Evolutionary conservation across 2,113 vertebrate genomes (phyloP).

Genomic region (Fulmarus glacialis): DNA sequence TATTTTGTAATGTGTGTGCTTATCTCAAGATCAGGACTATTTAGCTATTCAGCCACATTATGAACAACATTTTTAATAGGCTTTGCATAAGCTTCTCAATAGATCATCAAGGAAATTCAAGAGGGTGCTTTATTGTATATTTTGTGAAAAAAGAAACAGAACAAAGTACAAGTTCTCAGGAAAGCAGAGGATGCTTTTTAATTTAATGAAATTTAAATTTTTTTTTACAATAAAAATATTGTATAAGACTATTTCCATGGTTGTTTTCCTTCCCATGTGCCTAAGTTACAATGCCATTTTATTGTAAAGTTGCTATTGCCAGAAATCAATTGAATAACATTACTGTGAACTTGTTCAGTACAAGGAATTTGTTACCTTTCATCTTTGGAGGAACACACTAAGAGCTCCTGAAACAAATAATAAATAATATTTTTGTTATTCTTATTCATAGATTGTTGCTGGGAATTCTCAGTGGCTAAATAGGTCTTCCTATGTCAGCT

Average conservation of each 20-base stretch:
- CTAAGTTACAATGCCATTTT: background rate
- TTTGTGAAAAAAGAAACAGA: background rate
- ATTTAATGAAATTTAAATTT: background rate
- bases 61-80: background rate
- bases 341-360: background rate
- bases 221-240: background rate
- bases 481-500: background rate
- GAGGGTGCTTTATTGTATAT: background rate
- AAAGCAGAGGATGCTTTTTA: background rate
- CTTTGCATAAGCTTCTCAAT: background rate
- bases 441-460: background rate
- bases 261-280: background rate
- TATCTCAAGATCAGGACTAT: background rate
- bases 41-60: background rate
- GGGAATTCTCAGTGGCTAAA: background rate
- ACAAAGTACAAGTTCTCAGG: background rate
- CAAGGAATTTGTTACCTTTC: background rate
- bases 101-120: background rate
- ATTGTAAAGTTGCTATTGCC: background rate
- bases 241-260: background rate
- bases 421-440: background rate
- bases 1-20: background rate
- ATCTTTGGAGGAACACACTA: background rate
- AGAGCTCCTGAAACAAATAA: background rate
- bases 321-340: background rate